Evolutionary conservation across 2,888 invertebrate species (phyloP).

Genomic region (Athetis lepigone): DNA sequence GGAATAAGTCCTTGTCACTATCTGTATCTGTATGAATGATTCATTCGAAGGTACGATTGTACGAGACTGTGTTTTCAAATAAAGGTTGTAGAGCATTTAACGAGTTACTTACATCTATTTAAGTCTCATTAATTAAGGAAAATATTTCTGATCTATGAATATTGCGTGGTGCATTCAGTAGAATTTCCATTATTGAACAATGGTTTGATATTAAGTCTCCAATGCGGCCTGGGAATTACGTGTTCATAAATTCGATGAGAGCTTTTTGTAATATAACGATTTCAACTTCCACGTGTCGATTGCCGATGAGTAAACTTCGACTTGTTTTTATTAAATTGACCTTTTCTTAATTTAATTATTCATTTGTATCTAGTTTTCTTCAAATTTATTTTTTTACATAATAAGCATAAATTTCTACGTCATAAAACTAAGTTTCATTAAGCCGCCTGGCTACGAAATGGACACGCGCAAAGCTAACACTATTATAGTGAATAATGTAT

Average conservation of each 20-base stretch:
- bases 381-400: not conserved
- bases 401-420: not conserved
- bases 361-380: conserved; percentile 10
- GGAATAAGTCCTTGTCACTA: conserved; percentile 64
- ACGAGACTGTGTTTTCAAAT: conserved; percentile 51
- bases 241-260: not conserved
- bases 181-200: conserved; percentile 12
- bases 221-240: conserved; percentile 1
- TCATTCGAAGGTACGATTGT: conserved; percentile 57
- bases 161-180: conserved; percentile 14
- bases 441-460: not conserved
- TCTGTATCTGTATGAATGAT: conserved; percentile 64
- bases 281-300: not conserved
- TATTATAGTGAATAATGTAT: conserved; percentile 9
- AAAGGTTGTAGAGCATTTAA: conserved; percentile 16
- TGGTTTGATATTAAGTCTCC: conserved; percentile 3
- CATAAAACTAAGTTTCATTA: not conserved
- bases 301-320: conserved; percentile 1
- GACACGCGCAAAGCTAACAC: not conserved
- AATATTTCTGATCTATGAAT: conserved; percentile 23
- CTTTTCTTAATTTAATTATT: conserved; percentile 16
- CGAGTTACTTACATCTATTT: conserved; percentile 24
- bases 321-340: conserved; percentile 19
- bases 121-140: conserved; percentile 41
- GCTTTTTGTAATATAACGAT: conserved; percentile 2